Percentiles rank a stretch among this genome's conserved stretches.
Evolutionary conservation across 2,113 vertebrate genomes (phyloP).

Genomic region (Galemys pyrenaicus): DNA sequence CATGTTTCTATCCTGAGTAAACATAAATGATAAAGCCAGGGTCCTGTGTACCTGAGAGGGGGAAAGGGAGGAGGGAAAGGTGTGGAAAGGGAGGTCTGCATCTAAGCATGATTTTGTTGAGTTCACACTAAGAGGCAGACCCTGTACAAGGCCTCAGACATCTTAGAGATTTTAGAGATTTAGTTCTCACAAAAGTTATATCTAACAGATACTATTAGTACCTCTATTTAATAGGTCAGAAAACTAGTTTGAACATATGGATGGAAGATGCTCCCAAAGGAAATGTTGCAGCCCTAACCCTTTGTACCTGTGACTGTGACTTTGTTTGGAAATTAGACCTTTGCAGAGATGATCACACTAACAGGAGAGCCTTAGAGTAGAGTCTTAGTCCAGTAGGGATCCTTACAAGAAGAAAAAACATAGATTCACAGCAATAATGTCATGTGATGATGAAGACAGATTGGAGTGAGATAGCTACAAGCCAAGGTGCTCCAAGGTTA

Average conservation of each 20-base stretch:
- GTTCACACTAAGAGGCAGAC: not conserved
- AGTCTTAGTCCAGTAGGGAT: not conserved
- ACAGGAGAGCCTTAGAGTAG: not conserved
- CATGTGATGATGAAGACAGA: not conserved
- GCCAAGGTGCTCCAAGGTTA: not conserved
- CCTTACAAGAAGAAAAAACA: not conserved
- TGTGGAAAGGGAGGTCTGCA: not conserved
- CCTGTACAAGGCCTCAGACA: not conserved
- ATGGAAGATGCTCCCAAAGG: not conserved
- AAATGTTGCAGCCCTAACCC: not conserved
- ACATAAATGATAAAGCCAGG: not conserved
- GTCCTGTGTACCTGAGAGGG: too few relatives aligned
- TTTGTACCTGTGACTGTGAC: not conserved
- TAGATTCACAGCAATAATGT: not conserved
- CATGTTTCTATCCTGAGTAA: not conserved
- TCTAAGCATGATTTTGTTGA: not conserved
- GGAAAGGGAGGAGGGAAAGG: not conserved
- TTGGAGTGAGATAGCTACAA: not conserved
- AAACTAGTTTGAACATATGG: not conserved
- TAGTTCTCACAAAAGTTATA: not conserved
- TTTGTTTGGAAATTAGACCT: not conserved
- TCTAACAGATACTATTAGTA: not conserved
- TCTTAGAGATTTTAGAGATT: too few relatives aligned
- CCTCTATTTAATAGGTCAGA: not conserved
- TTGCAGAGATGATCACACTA: not conserved